Conservation (phyloP, 2,888 invertebrate species). For the Sesia apiformis region DNA sequence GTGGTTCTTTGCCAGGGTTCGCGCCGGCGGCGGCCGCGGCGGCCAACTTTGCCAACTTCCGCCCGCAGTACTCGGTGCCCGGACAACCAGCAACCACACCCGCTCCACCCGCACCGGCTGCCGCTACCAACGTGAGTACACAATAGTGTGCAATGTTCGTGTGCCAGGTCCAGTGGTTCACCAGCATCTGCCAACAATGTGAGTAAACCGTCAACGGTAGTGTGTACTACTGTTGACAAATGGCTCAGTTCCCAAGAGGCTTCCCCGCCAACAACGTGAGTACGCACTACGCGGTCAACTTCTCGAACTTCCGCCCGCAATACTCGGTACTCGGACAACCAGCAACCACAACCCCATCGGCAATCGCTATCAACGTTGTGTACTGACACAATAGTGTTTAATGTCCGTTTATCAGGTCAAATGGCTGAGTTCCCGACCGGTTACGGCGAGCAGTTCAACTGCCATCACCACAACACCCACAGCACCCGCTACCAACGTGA, state of each 20-base stretch:
- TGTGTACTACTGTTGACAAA: background rate
- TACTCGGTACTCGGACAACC: slow-evolving; percentile 77
- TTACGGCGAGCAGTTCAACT: no score
- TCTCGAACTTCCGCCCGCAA: slow-evolving; percentile 93
- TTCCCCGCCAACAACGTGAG: no score
- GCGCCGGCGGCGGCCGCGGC: slow-evolving; percentile 80
- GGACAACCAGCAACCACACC: slow-evolving; percentile 58
- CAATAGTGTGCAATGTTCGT: no score
- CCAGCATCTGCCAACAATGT: background rate
- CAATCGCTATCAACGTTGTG: no score
- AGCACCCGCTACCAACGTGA: no score
- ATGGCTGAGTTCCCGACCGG: no score
- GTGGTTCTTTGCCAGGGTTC: slow-evolving; percentile 81
- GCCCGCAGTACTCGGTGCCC: slow-evolving; percentile 86
- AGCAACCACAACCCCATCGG: slow-evolving; percentile 44
- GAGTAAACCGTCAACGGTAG: background rate
- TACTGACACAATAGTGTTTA: no score
- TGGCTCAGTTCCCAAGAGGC: background rate
- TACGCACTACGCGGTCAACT: slow-evolving; percentile 88
- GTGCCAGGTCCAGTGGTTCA: no score
- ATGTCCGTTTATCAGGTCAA: slow-evolving; percentile 77
- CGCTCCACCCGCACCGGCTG: slow-evolving; percentile 47
- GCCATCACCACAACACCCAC: no score
- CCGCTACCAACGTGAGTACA: slow-evolving; percentile 50
- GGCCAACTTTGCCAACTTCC: slow-evolving; percentile 91